Evolutionary conservation across 2,797 vertebrate species (phyloP), one percentile per base, ranked within the genome.

Genomic region (Clarias laeviceps): DNA sequence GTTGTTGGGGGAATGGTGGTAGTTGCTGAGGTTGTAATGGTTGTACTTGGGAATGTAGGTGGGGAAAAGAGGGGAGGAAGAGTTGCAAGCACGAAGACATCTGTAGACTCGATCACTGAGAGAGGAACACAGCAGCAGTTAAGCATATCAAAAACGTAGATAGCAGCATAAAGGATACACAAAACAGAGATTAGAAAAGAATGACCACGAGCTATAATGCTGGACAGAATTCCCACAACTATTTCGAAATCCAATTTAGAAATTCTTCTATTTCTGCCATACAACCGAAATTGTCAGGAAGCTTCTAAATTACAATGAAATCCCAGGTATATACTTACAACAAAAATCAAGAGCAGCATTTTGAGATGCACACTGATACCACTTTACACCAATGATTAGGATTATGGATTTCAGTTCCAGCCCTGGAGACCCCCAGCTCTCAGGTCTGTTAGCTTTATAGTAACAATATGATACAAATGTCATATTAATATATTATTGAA

Each of bases 41-140:
- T 91, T 90, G 93, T 94, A 90, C 94, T 92, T 77, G 89, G 87
- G 88, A 95, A 88, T 85, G 93, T 93, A 80, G 93, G 93, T 50
- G 93, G 89, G 91, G 94, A 94, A 91, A 92, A 84, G 83, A 92
- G 89, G 24, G 94, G 91, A 32, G 94, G 88, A 88, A 95, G 78
- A 86, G 94, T 94, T 89, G 95, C 93, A 93, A 95, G 89, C 91
- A 94, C 84, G 86, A 92, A 87, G 88, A 85, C 88, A 40, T 95
- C 93, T 86, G 94, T 95, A 89, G 92, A 89, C 80, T 94, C 90
- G 45, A 94, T 94, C 93, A 93, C 95, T 97, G 93, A 89, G 92
- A 92, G 93, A 93, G 93, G 94, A 95, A 96, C 88, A 96, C 91
- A 94, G 89, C 87, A 94, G 64, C 94, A 87, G 90, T 92, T 95